Percentiles rank a stretch among this genome's conserved stretches.
Conservation (phyloP, 92 coral and sea anemone genomes). For the Heliopora coerulea region DNA sequence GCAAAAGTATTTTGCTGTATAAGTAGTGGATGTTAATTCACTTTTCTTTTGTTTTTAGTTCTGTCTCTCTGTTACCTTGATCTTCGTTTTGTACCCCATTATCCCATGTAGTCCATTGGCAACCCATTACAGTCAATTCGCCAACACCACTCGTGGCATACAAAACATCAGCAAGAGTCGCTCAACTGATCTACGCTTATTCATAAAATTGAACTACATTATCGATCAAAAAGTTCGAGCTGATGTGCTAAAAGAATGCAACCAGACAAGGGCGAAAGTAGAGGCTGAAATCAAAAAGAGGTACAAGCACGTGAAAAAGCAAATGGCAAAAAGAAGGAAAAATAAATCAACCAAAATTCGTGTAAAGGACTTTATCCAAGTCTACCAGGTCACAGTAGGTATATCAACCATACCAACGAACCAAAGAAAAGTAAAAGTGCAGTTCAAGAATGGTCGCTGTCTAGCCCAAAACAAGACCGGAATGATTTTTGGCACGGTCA, state of each 20-base stretch:
- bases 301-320: neutral
- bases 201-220: neutral
- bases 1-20: no score
- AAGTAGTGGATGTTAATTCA: no score
- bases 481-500: neutral
- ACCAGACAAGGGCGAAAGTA: slow-evolving; percentile 11
- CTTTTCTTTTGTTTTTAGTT: no score
- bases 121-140: neutral
- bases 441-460: slow-evolving; percentile 18
- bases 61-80: no score
- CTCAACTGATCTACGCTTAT: neutral
- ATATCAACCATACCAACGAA: neutral
- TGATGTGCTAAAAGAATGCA: slow-evolving; percentile 11
- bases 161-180: neutral
- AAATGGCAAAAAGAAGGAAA: neutral
- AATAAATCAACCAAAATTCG: neutral
- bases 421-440: slow-evolving; percentile 3
- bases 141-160: neutral
- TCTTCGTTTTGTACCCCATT: neutral
- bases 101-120: neutral
- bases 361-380: slow-evolving; percentile 4
- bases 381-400: neutral
- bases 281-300: neutral
- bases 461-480: neutral
- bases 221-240: slow-evolving; percentile 8